Evolutionary conservation across 1,140 invertebrate genomes (phyloP), one percentile per base, ranked within the genome.

Genomic region (Temnothorax longispinosus): DNA sequence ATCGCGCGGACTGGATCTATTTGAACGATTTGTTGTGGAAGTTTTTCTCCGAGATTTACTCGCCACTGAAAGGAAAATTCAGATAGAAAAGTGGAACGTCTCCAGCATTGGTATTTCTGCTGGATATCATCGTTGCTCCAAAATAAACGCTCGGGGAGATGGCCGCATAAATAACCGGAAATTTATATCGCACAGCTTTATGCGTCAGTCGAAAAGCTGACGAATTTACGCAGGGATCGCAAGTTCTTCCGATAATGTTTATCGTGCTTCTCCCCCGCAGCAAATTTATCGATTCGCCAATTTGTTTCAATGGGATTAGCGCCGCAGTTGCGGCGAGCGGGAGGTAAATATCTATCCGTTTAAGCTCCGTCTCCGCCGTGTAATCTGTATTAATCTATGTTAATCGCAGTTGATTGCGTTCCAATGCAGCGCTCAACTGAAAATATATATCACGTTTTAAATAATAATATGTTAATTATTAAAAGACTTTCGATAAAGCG

Each of bases 261-360:
- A 44, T 69, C 35, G 7, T 67, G 1, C 27, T 35, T 8, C n/a
- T 8, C 18, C 2, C 13, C 21, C 5, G n/a, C n/a, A 65, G 21
- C 21, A 58, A 21, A 35, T 56, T 44, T 58, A 81, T 71, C 27
- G 78, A 81, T 71, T 38, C 10, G 10, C 38, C 21, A 69, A 69
- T 81, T 38, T 41, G 56, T 69, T 15, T 21, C 44, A 52, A 78
- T 13, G 50, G 41, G 50, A 81, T 81, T 69, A 81, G 44, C 1
- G 7, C 11, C 32, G 18, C 18, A 15, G 3, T 38, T 64, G 44
- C 27, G 44, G 13, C 27, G 47, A 1, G 35, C 0, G 1, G 7
- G n/a, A 18, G 41, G 18, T 4, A 47, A 10, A 47, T 47, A 32
- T 58, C 21, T 80, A n/a, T 8, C 4, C 7, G 27, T 41, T 80